Base-by-base conservation (phyloP, 2,113 vertebrate species). In the Erinaceus europaeus region DNA sequence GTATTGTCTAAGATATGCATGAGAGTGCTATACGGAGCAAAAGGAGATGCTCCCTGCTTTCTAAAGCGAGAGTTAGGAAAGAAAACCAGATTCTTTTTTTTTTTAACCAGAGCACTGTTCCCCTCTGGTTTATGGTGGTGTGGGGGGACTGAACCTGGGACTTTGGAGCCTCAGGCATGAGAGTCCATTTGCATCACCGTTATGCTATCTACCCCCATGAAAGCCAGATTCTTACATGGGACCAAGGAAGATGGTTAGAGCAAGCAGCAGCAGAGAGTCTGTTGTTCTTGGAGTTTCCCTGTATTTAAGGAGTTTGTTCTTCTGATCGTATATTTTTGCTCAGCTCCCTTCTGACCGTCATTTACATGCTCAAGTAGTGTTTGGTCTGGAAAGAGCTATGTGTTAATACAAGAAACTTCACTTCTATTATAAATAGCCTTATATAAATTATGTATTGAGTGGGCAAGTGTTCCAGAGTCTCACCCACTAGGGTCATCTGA, bases 201-300 rank as follows among this genome's bases (percentile, higher is more conserved):
- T n/a, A n/a, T n/a, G n/a, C n/a, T n/a, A n/a, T n/a, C n/a, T n/a
- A n/a, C n/a, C n/a, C n/a, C n/a, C n/a, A n/a, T n/a, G 46, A 69
- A 73, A 50, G 81, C 46, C 13, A 52, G 11, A 50, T 29, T 27
- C 14, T 62, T 61, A 61, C 18, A 40, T 53, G 81, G 52, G 13
- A 50, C n/a, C n/a, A 34, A 44, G 40, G 57, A 91, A 6, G 34
- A 32, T 13, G 67, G 76, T 69, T 79, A 82, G 76, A 25, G 29
- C 53, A 89, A 73, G 38, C n/a, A 69, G 67, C 76, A 36, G 44
- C 64, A 62, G 61, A 91, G 67, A 40, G 48, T 44, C 79, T 71
- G n/a, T n/a, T n/a, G n/a, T n/a, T n/a, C n/a, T n/a, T n/a, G 23
- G 76, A 83, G 9, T 36, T 29, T 18, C 59, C 32, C 9, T 29